A percentile compares a stretch with the other conserved stretches of the same genome.
phyloP scores from a whole-genome alignment of 2,888 invertebrate species.

The Temnothorax unifasciatus region DNA sequence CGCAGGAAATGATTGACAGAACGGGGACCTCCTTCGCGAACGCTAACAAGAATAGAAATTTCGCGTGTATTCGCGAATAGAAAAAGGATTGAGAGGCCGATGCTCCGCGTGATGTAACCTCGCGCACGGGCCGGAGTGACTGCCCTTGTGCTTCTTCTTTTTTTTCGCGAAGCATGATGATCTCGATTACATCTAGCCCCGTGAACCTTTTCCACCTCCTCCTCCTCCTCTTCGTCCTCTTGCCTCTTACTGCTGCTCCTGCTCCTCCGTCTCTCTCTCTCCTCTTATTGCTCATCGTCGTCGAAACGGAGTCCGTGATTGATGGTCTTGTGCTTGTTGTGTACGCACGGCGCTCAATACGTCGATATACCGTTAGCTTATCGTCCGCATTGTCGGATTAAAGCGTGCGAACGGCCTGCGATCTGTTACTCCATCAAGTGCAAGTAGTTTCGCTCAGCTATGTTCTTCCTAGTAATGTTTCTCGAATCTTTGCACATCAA shows the following conservation, averaged over 20 bases:
- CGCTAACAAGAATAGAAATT: conserved; percentile 40
- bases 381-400: conserved; percentile 51
- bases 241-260: background rate
- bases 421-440: conserved; percentile 45
- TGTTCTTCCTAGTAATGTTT: conserved; percentile 5
- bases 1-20: background rate
- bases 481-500: background rate
- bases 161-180: conserved; percentile 35
- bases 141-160: conserved; percentile 33
- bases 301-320: conserved; percentile 49
- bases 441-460: conserved; percentile 32
- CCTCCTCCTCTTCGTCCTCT: background rate
- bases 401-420: conserved; percentile 44
- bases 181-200: conserved; percentile 53
- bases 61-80: conserved; percentile 43
- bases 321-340: conserved; percentile 39
- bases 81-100: conserved; percentile 46
- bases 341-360: conserved; percentile 38
- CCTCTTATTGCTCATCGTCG: conserved; percentile 33
- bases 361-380: conserved; percentile 55
- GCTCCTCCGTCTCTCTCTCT: background rate
- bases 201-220: conserved; percentile 20
- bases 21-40: conserved; percentile 39
- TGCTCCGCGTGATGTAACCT: conserved; percentile 53
- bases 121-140: conserved; percentile 27